A percentile compares a stretch with the other conserved stretches of the same genome.
phyloP scores from a whole-genome alignment of 2,888 invertebrate genomes.

The Agriopis aurantiaria region DNA sequence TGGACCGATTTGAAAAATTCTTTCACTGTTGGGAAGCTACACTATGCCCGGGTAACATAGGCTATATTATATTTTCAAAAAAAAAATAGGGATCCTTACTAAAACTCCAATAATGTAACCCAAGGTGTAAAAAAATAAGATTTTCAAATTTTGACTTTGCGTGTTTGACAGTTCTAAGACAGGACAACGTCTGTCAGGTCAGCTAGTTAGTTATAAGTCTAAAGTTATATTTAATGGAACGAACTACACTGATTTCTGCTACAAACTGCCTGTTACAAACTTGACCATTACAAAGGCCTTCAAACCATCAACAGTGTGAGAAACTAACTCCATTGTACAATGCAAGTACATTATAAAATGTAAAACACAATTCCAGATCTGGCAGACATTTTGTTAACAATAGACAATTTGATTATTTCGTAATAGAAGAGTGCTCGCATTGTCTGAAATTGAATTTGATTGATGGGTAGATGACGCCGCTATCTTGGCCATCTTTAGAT shows the following conservation, averaged over 20 bases:
- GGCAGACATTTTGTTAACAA: constrained; percentile 37
- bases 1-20: too few relatives aligned
- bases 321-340: constrained; percentile 31
- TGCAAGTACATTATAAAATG: constrained; percentile 13
- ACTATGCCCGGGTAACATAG: too few relatives aligned
- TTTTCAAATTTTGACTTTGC: too few relatives aligned
- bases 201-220: too few relatives aligned
- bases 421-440: constrained; percentile 22
- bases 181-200: too few relatives aligned
- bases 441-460: constrained; percentile 40
- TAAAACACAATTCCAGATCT: constrained; percentile 31
- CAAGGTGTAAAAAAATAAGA: too few relatives aligned
- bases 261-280: background rate
- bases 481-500: constrained; percentile 17
- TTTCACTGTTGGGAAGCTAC: too few relatives aligned
- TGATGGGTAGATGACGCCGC: constrained; percentile 30
- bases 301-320: constrained; percentile 22
- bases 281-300: constrained; percentile 8
- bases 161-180: too few relatives aligned
- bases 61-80: too few relatives aligned
- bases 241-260: background rate
- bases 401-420: constrained; percentile 33
- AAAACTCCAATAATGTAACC: too few relatives aligned
- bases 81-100: too few relatives aligned
- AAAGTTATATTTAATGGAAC: background rate